Conservation (phyloP, 2,888 invertebrate genomes). For the Incurvaria masculella region DNA sequence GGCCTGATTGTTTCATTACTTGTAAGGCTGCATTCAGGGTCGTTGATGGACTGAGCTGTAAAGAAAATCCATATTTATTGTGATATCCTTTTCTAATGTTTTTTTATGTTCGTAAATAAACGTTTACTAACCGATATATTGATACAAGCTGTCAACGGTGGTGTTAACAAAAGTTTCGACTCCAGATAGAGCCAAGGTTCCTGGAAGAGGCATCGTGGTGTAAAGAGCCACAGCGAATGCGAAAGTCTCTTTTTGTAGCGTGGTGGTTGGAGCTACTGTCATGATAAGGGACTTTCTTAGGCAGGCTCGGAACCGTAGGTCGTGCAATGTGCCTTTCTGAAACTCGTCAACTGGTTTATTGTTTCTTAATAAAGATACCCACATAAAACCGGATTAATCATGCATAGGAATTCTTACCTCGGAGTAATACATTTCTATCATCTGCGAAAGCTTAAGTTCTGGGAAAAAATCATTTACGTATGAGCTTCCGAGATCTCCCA, state of each 20-base stretch:
- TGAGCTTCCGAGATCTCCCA: constrained; percentile 33
- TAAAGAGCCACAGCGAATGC: constrained; percentile 16
- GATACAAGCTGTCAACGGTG: constrained; percentile 39
- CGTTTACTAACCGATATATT: constrained; percentile 53
- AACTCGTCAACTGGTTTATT: too few relatives aligned
- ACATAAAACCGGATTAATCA: too few relatives aligned
- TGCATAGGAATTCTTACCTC: constrained; percentile 26
- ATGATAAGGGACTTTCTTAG: constrained; percentile 52
- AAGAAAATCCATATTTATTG: constrained; percentile 6
- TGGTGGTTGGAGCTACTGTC: constrained; percentile 34
- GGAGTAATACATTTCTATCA: constrained; percentile 71
- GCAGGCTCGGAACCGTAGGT: constrained; percentile 50
- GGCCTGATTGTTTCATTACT: constrained; percentile 19
- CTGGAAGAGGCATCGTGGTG: constrained; percentile 33
- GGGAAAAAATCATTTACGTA: constrained; percentile 40
- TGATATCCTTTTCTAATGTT: not conserved
- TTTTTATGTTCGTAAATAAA: too few relatives aligned
- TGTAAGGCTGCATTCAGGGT: constrained; percentile 33
- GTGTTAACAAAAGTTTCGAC: constrained; percentile 38
- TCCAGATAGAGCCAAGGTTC: constrained; percentile 36
- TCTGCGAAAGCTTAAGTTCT: constrained; percentile 58
- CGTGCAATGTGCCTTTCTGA: constrained; percentile 16
- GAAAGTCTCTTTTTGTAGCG: constrained; percentile 41
- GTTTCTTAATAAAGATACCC: not conserved
- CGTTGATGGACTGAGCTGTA: constrained; percentile 32